Evolutionary conservation across 2,888 invertebrate genomes (phyloP).

Genomic region (Toxonevra muliebris): DNA sequence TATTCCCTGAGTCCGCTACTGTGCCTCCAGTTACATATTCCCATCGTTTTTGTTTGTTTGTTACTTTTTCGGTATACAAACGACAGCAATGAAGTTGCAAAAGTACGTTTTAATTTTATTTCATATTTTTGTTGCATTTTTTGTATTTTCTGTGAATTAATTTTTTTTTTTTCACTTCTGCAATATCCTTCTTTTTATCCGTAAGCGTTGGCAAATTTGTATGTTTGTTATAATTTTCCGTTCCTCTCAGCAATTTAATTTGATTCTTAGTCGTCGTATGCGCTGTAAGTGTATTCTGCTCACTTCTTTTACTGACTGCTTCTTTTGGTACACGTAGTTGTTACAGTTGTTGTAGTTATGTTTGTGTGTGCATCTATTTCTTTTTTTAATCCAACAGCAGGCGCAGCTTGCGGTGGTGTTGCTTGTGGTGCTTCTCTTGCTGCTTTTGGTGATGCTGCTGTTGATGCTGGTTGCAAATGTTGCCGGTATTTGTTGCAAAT

Average conservation of each 20-base stretch:
- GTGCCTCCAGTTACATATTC: too few species aligned
- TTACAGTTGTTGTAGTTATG: background rate
- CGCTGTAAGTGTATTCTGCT: too few species aligned
- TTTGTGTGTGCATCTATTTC: slow-evolving; percentile 42
- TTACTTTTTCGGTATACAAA: too few species aligned
- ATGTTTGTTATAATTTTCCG: slow-evolving; percentile 57
- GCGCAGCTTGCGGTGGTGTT: too few species aligned
- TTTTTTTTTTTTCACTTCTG: background rate
- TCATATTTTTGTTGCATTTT: background rate
- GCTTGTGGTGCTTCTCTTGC: background rate
- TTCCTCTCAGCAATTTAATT: slow-evolving; percentile 59
- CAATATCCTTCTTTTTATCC: background rate
- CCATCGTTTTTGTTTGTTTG: too few species aligned
- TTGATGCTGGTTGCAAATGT: background rate
- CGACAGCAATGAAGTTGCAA: too few species aligned
- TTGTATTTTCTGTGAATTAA: background rate
- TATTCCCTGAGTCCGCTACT: too few species aligned
- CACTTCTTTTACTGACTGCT: background rate
- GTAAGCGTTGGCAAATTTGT: background rate
- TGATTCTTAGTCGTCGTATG: slow-evolving; percentile 44
- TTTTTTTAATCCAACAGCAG: too few species aligned
- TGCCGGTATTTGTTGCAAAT: background rate
- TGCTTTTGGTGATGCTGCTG: slow-evolving; percentile 7
- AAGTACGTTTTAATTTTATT: background rate
- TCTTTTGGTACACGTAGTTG: background rate